phyloP scores from a whole-genome alignment of 2,113 vertebrate genomes.

The Burhinus oedicnemus region DNA sequence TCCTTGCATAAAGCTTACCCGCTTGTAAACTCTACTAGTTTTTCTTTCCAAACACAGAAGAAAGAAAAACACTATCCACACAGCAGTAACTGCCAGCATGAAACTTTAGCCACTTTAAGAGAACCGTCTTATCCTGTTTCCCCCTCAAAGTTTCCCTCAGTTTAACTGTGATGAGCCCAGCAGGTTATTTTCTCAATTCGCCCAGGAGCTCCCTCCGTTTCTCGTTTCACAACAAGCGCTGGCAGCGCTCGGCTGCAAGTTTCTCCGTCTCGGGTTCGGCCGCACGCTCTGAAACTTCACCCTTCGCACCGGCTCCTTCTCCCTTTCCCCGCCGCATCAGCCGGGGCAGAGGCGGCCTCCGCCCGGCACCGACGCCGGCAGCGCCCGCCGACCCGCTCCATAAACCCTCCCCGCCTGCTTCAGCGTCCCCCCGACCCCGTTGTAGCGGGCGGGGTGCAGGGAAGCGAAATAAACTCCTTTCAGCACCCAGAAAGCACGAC shows the following conservation, averaged over 20 bases:
- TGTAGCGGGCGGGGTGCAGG: too few species aligned
- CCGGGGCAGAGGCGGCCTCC: background rate
- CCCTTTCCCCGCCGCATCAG: too few species aligned
- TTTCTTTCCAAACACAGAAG: background rate
- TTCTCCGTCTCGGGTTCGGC: background rate
- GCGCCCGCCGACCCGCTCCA: rapidly evolving
- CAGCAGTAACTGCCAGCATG: background rate
- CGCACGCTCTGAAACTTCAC: background rate
- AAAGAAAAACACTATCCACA: rapidly evolving
- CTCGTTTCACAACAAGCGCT: background rate
- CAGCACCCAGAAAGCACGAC: background rate
- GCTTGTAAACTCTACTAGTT: background rate
- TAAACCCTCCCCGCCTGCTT: rapidly evolving
- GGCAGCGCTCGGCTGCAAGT: background rate
- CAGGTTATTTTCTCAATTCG: background rate
- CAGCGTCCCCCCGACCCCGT: too few species aligned
- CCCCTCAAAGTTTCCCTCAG: background rate
- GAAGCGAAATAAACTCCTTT: rapidly evolving
- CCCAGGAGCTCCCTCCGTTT: background rate
- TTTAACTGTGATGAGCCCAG: background rate
- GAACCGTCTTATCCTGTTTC: background rate
- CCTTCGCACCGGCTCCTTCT: background rate
- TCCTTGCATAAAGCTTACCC: background rate
- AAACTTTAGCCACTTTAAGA: background rate
- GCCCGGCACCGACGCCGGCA: background rate